A percentile compares a stretch with the other conserved stretches of the same genome.
These are phyloP conservation scores for Podarcis siculus DNA, from an alignment of 2,797 vertebrate genomes.

Conservation along the genomic window DNA sequence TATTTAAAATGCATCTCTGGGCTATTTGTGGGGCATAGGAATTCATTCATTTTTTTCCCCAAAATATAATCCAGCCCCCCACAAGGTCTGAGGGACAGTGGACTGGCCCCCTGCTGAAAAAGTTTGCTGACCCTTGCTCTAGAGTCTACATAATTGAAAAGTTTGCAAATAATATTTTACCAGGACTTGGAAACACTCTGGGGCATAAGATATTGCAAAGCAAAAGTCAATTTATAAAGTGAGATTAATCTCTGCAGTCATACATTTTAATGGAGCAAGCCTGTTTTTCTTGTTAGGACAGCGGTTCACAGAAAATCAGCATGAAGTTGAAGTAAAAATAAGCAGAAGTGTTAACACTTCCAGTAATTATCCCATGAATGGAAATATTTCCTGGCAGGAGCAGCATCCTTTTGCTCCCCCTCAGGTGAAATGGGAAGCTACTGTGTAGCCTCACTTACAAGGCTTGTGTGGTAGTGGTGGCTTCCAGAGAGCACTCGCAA, in stretches of 20 bases:
- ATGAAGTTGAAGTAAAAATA: not conserved
- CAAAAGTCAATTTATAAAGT: not conserved
- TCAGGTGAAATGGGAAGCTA: too few relatives aligned
- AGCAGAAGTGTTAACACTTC: not conserved
- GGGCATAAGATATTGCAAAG: not conserved
- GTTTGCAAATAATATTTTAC: not conserved
- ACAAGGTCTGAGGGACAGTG: too few relatives aligned
- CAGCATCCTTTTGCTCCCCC: too few relatives aligned
- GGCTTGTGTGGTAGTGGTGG: too few relatives aligned
- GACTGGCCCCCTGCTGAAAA: not conserved
- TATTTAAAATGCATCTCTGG: too few relatives aligned
- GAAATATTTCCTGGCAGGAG: not conserved
- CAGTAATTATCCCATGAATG: not conserved
- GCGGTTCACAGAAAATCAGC: not conserved
- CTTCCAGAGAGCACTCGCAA: too few relatives aligned
- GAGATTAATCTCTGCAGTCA: not conserved
- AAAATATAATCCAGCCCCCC: too few relatives aligned
- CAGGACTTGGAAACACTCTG: not conserved
- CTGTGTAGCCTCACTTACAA: too few relatives aligned
- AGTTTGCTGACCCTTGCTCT: not conserved
- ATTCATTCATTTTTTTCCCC: too few relatives aligned
- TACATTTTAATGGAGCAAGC: not conserved
- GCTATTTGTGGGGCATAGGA: too few relatives aligned
- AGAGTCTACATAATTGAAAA: not conserved
- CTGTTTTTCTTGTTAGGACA: not conserved